Evolutionary conservation across 37 sponge, comb jelly and placozoan species (phyloP), one percentile per base, ranked within the genome.

Genomic region (Geodia barretti): DNA sequence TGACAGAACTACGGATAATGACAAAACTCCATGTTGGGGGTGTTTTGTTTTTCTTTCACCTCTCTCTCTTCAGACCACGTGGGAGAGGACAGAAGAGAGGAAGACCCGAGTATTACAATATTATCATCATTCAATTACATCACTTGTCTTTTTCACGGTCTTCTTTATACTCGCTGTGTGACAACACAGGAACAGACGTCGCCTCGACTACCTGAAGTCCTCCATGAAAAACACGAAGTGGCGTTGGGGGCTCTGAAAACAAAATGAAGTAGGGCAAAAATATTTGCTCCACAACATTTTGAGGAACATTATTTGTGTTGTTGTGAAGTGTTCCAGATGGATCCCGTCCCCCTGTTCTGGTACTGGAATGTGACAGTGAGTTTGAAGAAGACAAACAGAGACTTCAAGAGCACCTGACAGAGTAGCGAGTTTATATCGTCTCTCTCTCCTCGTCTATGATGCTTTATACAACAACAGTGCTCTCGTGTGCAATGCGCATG

Each of bases 221-320:
- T 87, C 1, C 92, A 91, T 41, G 60, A 87, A 54, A 64, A 78
- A 39, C 92, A 91, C 41, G 84, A 91, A 32, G 75, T 83, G n/a
- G 85, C 79, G 74, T 11, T 0, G 83, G 87, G 92, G 84, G 83
- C 31, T 29, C 54, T 33, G 14, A 73, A 41, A 86, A 77, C 28
- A 58, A 72, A 35, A 43, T 79, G 9, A 75, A 80, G 90, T 11
- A 28, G n/a, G 41, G 11, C 40, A 71, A 39, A 14, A 71, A 11
- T 71, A 19, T 38, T 40, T 38, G 35, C 14, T 34, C 39, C 37
- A 8, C 39, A n/a, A 36, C n/a, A n/a, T 40, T 17, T 71, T 34
- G n/a, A 14, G 29, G 21, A 4, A 5, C 29, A 4, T 7, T 14
- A 64, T 64, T 64, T 28, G n/a, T 64, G 29, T 20, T 30, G 66